These are phyloP conservation scores for Mimachlamys varia DNA, from an alignment of 2,888 invertebrate species.

Conservation along the genomic window DNA sequence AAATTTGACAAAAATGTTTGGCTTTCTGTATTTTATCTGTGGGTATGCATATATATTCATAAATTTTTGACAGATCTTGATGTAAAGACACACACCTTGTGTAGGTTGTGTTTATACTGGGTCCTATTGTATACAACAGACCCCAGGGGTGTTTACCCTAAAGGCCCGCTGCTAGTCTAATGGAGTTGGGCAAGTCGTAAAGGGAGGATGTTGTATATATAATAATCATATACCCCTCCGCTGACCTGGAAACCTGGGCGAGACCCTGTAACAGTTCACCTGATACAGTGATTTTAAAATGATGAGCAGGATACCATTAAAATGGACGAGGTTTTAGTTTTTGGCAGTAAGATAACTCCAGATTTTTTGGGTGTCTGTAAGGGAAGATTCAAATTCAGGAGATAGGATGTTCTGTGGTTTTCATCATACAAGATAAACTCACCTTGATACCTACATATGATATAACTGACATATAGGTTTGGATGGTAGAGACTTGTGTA, in stretches of 20 bases:
- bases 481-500: neutral
- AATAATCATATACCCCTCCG: conserved; percentile 23
- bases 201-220: conserved; percentile 32
- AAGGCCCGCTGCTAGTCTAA: conserved; percentile 36
- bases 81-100: neutral
- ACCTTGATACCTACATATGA: conserved; percentile 31
- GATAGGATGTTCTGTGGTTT: conserved; percentile 23
- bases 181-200: conserved; percentile 3
- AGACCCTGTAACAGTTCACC: neutral
- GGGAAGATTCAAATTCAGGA: neutral
- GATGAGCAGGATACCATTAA: conserved; percentile 30
- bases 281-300: neutral
- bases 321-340: conserved; percentile 34
- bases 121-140: neutral
- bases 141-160: neutral
- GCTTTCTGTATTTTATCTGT: too few relatives aligned
- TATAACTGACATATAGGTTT: conserved; percentile 6
- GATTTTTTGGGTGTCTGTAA: neutral
- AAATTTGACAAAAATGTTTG: too few relatives aligned
- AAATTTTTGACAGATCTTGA: neutral
- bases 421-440: conserved; percentile 23
- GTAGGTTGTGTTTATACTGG: neutral
- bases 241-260: conserved; percentile 23
- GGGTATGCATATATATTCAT: neutral
- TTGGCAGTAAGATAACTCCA: conserved; percentile 22